Conservation (phyloP, 2,113 vertebrate species). For the Indicator maculatus region DNA sequence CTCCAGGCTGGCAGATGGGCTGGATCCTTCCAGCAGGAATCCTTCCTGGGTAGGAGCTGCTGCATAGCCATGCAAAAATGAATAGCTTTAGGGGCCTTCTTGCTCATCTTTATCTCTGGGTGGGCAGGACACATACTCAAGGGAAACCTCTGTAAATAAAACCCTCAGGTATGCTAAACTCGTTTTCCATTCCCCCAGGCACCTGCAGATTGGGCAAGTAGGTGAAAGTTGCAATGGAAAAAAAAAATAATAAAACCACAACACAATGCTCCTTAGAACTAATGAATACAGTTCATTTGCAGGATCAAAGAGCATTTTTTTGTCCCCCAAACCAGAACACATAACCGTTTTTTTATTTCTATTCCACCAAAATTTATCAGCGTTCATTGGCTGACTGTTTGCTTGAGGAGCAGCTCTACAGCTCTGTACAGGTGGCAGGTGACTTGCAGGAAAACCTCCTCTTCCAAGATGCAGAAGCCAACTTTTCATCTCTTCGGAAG, state of each 20-base stretch:
- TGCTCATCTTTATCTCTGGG: slow-evolving; percentile 28
- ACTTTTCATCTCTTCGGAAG: neutral
- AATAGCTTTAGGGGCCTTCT: slow-evolving; percentile 35
- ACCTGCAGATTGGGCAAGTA: neutral
- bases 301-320: neutral
- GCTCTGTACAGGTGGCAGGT: neutral
- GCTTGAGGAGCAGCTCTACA: neutral
- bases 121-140: slow-evolving; percentile 12
- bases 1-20: neutral
- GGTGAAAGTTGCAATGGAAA: slow-evolving; percentile 11
- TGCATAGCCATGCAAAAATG: slow-evolving; percentile 67
- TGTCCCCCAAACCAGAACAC: neutral
- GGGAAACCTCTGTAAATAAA: neutral
- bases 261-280: neutral
- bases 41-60: slow-evolving; percentile 44
- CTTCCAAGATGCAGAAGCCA: neutral
- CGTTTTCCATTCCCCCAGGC: slow-evolving; percentile 11
- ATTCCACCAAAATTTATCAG: neutral
- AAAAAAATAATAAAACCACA: neutral
- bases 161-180: slow-evolving; percentile 36
- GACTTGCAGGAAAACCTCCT: neutral
- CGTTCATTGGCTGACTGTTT: neutral
- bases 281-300: neutral
- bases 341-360: neutral
- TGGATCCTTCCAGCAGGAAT: slow-evolving; percentile 26